A percentile compares a stretch with the other conserved stretches of the same genome.
These are phyloP conservation scores for Coracopsis vasa DNA, from an alignment of 2,113 vertebrate genomes.

Conservation along the genomic window DNA sequence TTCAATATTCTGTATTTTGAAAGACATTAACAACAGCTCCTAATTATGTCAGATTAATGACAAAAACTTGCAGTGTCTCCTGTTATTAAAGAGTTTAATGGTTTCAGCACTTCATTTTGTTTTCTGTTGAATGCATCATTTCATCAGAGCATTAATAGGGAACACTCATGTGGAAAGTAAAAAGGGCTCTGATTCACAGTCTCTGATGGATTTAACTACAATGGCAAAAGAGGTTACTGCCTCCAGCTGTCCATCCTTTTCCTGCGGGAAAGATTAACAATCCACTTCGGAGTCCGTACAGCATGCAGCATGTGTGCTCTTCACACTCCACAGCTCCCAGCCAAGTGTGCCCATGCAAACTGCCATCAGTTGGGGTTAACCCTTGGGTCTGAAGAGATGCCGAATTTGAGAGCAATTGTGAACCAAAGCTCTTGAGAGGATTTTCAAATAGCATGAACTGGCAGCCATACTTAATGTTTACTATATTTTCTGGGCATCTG, in stretches of 20 bases:
- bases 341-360: background rate
- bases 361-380: background rate
- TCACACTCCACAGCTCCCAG: background rate
- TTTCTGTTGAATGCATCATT: constrained; percentile 32
- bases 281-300: background rate
- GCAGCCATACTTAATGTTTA: background rate
- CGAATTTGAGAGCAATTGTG: background rate
- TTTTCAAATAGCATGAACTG: background rate
- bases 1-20: background rate
- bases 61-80: background rate
- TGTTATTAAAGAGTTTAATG: constrained; percentile 9
- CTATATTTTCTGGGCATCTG: background rate
- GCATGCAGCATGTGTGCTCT: background rate
- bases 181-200: constrained; percentile 31
- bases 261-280: background rate
- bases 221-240: constrained; percentile 53
- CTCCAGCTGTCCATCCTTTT: constrained; percentile 50
- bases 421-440: background rate
- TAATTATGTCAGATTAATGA: constrained; percentile 32
- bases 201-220: constrained; percentile 46
- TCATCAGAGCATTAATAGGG: constrained; percentile 16
- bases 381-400: background rate
- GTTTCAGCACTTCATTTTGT: constrained; percentile 17
- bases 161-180: constrained; percentile 55
- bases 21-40: background rate